Percentiles rank a stretch among this genome's conserved stretches.
phyloP scores from a whole-genome alignment of 2,797 vertebrate species.

The Coilia nasus region DNA sequence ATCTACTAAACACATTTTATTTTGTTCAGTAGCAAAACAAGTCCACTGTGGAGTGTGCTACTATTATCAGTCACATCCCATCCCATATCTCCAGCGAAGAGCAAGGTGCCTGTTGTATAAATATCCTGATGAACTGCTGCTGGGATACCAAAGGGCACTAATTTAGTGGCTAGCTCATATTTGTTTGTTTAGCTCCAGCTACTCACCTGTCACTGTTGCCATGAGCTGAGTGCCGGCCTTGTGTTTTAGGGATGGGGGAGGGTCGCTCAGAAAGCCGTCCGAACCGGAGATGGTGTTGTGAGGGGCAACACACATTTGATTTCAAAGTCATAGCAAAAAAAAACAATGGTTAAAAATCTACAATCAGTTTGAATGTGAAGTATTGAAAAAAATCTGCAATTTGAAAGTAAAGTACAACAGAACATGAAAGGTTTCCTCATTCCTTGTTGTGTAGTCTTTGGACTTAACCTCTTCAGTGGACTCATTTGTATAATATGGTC shows the following conservation, averaged over 20 bases:
- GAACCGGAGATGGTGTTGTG: not conserved
- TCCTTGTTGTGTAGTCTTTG: not conserved
- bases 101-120: not conserved
- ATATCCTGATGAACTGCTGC: not conserved
- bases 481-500: not conserved
- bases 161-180: not conserved
- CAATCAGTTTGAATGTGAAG: not conserved
- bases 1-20: not conserved
- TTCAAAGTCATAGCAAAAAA: not conserved
- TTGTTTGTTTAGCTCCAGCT: slow-evolving; percentile 1
- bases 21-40: not conserved
- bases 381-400: not conserved
- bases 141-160: not conserved
- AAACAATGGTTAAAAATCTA: not conserved
- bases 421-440: no score
- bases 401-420: no score
- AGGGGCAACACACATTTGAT: not conserved
- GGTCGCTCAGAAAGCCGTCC: not conserved
- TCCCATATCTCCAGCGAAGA: not conserved
- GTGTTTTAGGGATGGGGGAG: not conserved
- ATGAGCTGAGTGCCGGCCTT: not conserved
- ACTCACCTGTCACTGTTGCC: not conserved
- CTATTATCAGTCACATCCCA: not conserved
- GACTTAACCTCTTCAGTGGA: not conserved
- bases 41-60: not conserved